These are phyloP conservation scores for Harmothoe impar DNA, from an alignment of 2,888 invertebrate species.

Conservation along the genomic window DNA sequence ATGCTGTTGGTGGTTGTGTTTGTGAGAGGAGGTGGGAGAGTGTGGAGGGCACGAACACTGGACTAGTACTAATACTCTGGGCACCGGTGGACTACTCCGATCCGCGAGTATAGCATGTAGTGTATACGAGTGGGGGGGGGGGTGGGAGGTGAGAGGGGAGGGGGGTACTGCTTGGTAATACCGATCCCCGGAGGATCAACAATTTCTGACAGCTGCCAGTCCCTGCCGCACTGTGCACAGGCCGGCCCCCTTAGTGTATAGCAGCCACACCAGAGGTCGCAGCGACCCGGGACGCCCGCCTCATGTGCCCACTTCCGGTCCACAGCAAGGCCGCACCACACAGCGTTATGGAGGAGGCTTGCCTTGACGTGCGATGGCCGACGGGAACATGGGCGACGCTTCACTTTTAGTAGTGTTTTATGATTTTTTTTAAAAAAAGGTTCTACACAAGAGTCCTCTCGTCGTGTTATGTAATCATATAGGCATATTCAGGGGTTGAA, in stretches of 20 bases:
- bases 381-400: too few relatives aligned
- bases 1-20: not conserved
- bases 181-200: slow-evolving; percentile 27
- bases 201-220: slow-evolving; percentile 36
- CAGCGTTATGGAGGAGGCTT: not conserved
- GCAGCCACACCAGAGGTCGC: slow-evolving; percentile 8
- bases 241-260: not conserved
- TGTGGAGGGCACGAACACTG: not conserved
- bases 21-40: not conserved
- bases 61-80: not conserved
- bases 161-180: not conserved
- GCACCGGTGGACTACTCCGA: not conserved
- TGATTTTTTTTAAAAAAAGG: too few relatives aligned
- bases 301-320: not conserved
- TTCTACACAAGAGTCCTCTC: too few relatives aligned
- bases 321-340: not conserved
- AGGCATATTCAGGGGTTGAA: too few relatives aligned
- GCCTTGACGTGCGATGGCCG: too few relatives aligned
- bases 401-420: too few relatives aligned
- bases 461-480: too few relatives aligned
- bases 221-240: not conserved
- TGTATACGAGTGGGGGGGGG: not conserved
- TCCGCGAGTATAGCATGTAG: not conserved
- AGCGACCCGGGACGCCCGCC: not conserved
- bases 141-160: not conserved